A percentile compares a stretch with the other conserved stretches of the same genome.
Evolutionary conservation across 64 coral and sea anemone genomes (phyloP).

Genomic region (Stylophora pistillata): DNA sequence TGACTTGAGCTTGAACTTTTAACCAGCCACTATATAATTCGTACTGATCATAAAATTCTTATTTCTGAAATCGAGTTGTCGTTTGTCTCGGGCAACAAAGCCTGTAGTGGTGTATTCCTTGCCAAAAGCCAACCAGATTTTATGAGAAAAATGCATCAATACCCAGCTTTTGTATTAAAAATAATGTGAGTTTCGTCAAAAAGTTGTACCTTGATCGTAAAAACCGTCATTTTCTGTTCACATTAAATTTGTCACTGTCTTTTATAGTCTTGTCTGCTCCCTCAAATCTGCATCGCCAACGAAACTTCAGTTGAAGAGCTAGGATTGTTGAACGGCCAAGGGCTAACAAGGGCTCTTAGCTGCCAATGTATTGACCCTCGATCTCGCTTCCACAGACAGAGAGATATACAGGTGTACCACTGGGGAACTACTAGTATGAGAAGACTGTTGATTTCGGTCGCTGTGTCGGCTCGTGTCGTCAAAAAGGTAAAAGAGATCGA

Average conservation of each 20-base stretch:
- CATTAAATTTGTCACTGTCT: too few species aligned
- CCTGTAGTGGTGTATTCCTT: too few species aligned
- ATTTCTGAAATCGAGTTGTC: too few species aligned
- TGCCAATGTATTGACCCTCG: background rate
- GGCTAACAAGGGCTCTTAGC: background rate
- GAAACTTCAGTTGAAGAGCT: background rate
- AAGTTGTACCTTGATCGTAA: background rate
- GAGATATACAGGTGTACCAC: background rate
- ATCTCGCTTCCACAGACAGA: background rate
- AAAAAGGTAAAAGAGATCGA: background rate
- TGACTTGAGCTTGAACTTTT: too few species aligned
- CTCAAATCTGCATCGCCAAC: slow-evolving; percentile 1
- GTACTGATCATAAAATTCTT: too few species aligned
- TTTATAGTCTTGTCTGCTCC: background rate
- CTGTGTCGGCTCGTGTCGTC: background rate
- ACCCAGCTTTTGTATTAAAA: too few species aligned
- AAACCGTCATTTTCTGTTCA: background rate
- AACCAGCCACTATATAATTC: too few species aligned
- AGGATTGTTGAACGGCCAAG: background rate
- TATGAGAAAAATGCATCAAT: too few species aligned
- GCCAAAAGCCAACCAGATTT: too few species aligned
- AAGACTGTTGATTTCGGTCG: background rate
- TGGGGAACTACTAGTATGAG: slow-evolving; percentile 7
- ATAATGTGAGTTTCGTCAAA: background rate
- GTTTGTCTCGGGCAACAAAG: too few species aligned